phyloP scores from a whole-genome alignment of 2,797 vertebrate species.

The Amphiprion clarkii region DNA sequence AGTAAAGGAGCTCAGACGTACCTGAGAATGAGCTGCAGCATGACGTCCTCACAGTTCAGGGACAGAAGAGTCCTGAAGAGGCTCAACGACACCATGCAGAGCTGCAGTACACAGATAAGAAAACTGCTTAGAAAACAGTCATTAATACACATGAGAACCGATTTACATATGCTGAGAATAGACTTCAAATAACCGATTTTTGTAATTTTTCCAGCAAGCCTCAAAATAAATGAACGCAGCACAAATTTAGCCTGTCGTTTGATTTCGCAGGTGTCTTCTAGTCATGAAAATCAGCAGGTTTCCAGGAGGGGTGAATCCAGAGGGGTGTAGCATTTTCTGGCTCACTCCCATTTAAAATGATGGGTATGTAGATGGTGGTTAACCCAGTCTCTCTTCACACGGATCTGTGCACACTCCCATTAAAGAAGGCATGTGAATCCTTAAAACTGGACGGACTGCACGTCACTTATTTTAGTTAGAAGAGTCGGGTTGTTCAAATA shows the following conservation, averaged over 20 bases:
- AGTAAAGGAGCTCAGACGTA: slow-evolving; percentile 57
- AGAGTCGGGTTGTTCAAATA: too few relatives aligned
- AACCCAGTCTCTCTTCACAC: too few relatives aligned
- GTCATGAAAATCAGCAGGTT: background rate
- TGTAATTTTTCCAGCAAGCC: too few relatives aligned
- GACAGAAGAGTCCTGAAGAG: slow-evolving; percentile 96
- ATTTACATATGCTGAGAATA: too few relatives aligned
- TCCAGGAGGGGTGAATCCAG: too few relatives aligned
- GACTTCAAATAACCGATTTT: background rate
- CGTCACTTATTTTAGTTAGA: too few relatives aligned
- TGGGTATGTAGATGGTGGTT: too few relatives aligned
- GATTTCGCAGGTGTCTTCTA: background rate
- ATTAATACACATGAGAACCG: background rate
- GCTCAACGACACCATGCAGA: slow-evolving; percentile 97
- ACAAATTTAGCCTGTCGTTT: background rate
- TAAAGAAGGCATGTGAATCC: too few relatives aligned
- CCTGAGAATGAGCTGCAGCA: slow-evolving; percentile 98
- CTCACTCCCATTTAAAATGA: too few relatives aligned
- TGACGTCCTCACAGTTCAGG: slow-evolving; percentile 96
- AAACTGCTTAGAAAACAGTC: background rate
- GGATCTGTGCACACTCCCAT: too few relatives aligned
- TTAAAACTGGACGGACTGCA: too few relatives aligned
- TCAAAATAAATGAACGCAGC: background rate
- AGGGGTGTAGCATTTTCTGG: too few relatives aligned
- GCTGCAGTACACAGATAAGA: slow-evolving; percentile 68